Evolutionary conservation across 2,797 vertebrate species (phyloP), one percentile per base, ranked within the genome.

Genomic region (Rhinophrynus dorsalis): DNA sequence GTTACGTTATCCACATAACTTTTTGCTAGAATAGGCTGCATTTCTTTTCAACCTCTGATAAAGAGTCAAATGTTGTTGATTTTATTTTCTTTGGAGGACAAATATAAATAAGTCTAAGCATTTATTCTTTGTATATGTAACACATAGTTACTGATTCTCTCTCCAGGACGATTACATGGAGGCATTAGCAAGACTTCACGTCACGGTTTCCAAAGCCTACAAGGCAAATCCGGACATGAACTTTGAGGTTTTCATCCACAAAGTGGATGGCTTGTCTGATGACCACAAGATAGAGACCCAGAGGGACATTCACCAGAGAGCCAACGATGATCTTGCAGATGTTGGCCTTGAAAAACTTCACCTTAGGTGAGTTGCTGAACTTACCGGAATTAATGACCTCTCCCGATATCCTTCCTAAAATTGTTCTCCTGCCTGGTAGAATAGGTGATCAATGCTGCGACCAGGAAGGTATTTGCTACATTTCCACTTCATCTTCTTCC

Each of bases 221-320:
- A 90, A 97, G 78, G 95, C 99, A 80, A 99, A 99, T 80, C 96
- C 97, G 1, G 97, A 98, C 80, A 98, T 99, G 89, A 99, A 99
- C 88, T 99, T 99, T 27, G 97, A 99, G 84, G 97, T 99, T 83
- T 99, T 99, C 76, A 99, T 99, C 85, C 97, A 99, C 88, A 99
- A 99, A 92, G 97, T 99, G 76, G 97, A 99, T 78, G 97, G 97
- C 52, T 90, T 99, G 63, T 99, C 97, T 0, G 97, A 99, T 76
- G 97, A 99, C 83, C 97, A 99, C 88, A 99, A 99, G 90, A 99
- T 99, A 75, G 97, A 99, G 89, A 99, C 97, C 10, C 97, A 99
- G 85, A 90, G 97, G 68, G 97, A 99, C 88, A 98, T 99, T 83
- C 97, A 99, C 81, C 97, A 99, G 87, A 92, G 97, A 82, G 97